A percentile compares a stretch with the other conserved stretches of the same genome.
Evolutionary conservation across 2,797 vertebrate genomes (phyloP).

Genomic region (Diplodus sargus): DNA sequence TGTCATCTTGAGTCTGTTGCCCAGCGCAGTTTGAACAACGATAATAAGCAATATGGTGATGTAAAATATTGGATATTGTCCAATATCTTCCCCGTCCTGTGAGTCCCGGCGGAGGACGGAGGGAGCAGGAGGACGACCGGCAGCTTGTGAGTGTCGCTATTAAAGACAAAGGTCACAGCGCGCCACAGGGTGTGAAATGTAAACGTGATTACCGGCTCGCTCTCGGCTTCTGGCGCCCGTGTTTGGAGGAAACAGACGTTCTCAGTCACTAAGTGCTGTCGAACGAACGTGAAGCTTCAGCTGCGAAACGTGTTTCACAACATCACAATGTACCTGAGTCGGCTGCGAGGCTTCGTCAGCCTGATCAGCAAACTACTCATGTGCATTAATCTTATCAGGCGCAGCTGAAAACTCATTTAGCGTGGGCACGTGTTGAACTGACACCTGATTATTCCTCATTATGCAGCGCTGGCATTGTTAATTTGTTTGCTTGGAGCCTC

Average conservation of each 20-base stretch:
- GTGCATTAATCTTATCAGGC: slow-evolving; percentile 16
- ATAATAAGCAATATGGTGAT: too few species aligned
- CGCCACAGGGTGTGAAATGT: too few species aligned
- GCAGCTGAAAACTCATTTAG: slow-evolving; percentile 28
- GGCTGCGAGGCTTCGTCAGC: neutral
- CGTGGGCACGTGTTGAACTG: neutral
- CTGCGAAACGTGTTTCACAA: neutral
- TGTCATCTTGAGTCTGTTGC: too few species aligned
- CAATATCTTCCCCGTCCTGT: too few species aligned
- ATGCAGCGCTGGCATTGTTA: slow-evolving; percentile 1
- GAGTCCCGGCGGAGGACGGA: too few species aligned
- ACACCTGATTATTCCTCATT: slow-evolving; percentile 40
- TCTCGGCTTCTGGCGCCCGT: neutral
- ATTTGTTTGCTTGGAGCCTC: slow-evolving; percentile 28
- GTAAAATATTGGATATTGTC: too few species aligned
- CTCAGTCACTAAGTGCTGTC: neutral
- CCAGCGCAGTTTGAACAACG: too few species aligned
- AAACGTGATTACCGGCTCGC: too few species aligned
- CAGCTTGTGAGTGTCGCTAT: too few species aligned
- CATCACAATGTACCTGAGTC: neutral
- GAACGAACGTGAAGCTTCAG: neutral
- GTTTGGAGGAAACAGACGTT: neutral
- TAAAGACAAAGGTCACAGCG: too few species aligned
- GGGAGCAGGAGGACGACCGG: too few species aligned
- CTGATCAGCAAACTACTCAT: neutral